These are phyloP conservation scores for Pseudochromis fuscus DNA, from an alignment of 2,797 vertebrate genomes.

Conservation along the genomic window DNA sequence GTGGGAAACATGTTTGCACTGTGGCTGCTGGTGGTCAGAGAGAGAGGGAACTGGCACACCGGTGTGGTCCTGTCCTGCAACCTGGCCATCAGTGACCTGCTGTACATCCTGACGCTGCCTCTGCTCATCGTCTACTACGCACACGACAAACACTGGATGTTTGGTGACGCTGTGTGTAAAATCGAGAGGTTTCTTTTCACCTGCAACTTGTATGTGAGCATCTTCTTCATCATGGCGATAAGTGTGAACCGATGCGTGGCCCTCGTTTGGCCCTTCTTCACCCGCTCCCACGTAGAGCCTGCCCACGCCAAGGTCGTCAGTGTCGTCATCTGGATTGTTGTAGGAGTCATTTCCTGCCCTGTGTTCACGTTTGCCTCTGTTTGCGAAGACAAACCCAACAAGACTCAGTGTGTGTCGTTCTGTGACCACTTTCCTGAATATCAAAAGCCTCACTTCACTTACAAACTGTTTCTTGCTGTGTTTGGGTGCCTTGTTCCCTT, in stretches of 20 bases:
- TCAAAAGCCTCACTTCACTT: constrained; percentile 54
- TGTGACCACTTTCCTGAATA: accelerated
- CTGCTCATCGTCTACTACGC: constrained; percentile 83
- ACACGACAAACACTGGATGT: constrained; percentile 81
- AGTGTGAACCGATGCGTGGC: constrained; percentile 88
- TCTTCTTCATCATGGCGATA: constrained; percentile 88
- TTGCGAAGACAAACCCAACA: accelerated
- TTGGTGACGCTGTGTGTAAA: constrained; percentile 77
- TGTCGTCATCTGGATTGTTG: constrained; percentile 76
- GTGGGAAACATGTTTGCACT: constrained; percentile 85
- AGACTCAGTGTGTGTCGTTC: constrained; percentile 67
- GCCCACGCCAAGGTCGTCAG: constrained; percentile 78
- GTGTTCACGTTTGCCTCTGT: constrained; percentile 78
- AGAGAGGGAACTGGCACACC: constrained; percentile 82
- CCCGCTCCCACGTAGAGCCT: constrained; percentile 72
- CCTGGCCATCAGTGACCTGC: constrained; percentile 87
- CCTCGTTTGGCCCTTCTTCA: constrained; percentile 85
- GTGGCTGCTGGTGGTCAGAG: constrained; percentile 73
- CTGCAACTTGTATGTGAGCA: constrained; percentile 87
- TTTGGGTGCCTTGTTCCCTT: constrained; percentile 87
- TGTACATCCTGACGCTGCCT: constrained; percentile 85
- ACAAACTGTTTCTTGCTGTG: constrained; percentile 75
- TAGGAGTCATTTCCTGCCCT: constrained; percentile 78
- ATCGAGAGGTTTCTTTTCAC: constrained; percentile 88
- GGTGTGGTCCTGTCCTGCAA: constrained; percentile 87